A percentile compares a stretch with the other conserved stretches of the same genome.
Evolutionary conservation across 2,888 invertebrate genomes (phyloP).

Genomic region (Limenitis camilla): DNA sequence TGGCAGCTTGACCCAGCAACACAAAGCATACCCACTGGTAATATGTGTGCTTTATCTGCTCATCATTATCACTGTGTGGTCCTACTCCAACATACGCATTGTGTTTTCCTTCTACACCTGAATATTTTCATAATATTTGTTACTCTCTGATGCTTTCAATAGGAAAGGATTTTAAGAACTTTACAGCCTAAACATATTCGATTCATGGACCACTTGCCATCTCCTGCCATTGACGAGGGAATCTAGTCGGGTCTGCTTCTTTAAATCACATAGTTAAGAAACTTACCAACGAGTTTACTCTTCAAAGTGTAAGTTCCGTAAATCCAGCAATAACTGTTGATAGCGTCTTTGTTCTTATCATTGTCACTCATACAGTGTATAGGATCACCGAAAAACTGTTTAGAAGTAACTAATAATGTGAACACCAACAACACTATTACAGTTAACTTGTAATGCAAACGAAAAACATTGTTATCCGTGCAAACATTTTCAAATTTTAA

Average conservation of each 20-base stretch:
- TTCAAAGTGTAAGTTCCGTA: slow-evolving; percentile 80
- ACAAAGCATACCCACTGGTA: slow-evolving; percentile 85
- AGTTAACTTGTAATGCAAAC: slow-evolving; percentile 83
- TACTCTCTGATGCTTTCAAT: too few species aligned
- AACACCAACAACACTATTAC: slow-evolving; percentile 82
- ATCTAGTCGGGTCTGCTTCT: too few species aligned
- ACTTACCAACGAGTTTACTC: slow-evolving; percentile 55
- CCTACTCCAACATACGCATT: slow-evolving; percentile 73
- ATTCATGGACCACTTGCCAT: too few species aligned
- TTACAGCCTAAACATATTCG: too few species aligned
- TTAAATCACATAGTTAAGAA: neutral
- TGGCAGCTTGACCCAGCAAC: slow-evolving; percentile 77
- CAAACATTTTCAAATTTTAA: slow-evolving; percentile 79
- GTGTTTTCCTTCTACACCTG: slow-evolving; percentile 65
- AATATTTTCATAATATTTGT: neutral
- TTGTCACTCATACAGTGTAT: slow-evolving; percentile 80
- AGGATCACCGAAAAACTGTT: slow-evolving; percentile 90
- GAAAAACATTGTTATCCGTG: slow-evolving; percentile 84
- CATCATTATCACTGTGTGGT: slow-evolving; percentile 56
- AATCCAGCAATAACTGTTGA: slow-evolving; percentile 87
- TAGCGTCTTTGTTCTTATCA: slow-evolving; percentile 65
- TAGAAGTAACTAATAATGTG: slow-evolving; percentile 83
- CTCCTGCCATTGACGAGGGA: too few species aligned
- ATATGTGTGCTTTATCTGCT: slow-evolving; percentile 74
- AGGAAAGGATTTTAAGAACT: too few species aligned